Conservation (phyloP, 1,140 invertebrate genomes). For the Bombus ignitus region DNA sequence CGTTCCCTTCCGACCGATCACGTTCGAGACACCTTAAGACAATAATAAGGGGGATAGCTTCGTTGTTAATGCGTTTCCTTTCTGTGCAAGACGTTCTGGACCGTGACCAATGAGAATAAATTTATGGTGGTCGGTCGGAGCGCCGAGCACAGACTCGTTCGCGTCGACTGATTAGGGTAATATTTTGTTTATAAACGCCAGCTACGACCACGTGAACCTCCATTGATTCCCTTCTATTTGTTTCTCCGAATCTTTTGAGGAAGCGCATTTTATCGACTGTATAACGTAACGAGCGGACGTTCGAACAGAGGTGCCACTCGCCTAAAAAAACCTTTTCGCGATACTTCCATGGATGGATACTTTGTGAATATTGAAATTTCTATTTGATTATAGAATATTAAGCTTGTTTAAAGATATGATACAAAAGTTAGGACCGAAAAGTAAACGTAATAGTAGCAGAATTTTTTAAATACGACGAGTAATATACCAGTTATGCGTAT, state of each 20-base stretch:
- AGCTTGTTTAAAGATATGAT: too few species aligned
- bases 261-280: too few species aligned
- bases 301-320: too few species aligned
- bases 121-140: slow-evolving; percentile 40
- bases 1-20: slow-evolving; percentile 53
- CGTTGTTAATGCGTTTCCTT: slow-evolving; percentile 63
- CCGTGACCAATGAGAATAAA: slow-evolving; percentile 64
- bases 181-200: slow-evolving; percentile 38
- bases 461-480: too few species aligned
- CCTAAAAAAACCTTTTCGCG: too few species aligned
- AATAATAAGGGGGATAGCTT: slow-evolving; percentile 64
- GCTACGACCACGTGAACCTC: neutral
- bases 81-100: slow-evolving; percentile 58
- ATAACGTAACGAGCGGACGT: too few species aligned
- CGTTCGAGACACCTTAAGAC: slow-evolving; percentile 66
- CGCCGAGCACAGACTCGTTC: slow-evolving; percentile 12
- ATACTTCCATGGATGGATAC: too few species aligned
- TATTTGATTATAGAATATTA: too few species aligned
- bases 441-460: too few species aligned
- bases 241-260: neutral
- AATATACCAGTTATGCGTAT: too few species aligned
- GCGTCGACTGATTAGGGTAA: slow-evolving; percentile 47
- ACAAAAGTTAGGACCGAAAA: too few species aligned
- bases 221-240: slow-evolving; percentile 1
- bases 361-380: too few species aligned